Base-by-base conservation (phyloP, 2,113 vertebrate species). In the Pheucticus melanocephalus region DNA sequence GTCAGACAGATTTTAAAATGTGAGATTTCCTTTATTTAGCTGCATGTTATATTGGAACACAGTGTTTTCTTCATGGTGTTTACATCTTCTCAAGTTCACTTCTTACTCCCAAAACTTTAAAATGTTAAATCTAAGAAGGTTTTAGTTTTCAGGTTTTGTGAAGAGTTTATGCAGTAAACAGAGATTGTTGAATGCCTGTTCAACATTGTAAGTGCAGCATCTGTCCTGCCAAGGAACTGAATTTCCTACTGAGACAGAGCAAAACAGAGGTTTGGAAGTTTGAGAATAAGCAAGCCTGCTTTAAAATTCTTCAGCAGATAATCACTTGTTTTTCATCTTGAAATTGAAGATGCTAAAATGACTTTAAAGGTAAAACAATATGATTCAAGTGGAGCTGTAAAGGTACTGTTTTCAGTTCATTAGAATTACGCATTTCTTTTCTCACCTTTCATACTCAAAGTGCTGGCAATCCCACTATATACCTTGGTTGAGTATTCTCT, bases 1-100 rank as follows among this genome's bases (percentile, higher is more conserved):
- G 54, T 87, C 84, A 92, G 75, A 80, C 42, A 92, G 20, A 87
- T 80, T 90, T 85, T 88, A 47, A 88, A 92, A 59, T 82, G 47
- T 59, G 47, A 87, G 5, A 11, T 85, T 57, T 73, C 63, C 40
- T 73, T 79, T 86, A 51, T 85, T 95, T 94, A 76, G 81, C 56
- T 91, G 48, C n/a, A 28, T 76, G n/a, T 72, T 75, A 15, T 42
- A 50, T 79, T 73, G 39, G 59, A 87, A 79, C 75, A 17, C 20
- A 35, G 0, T 77, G 28, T 92, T 82, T 91, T 77, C 82, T 71
- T 56, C 25, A 4, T 37, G 40, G 8, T 69, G 48, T 64, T 89
- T 61, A 79, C 48, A 12, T 72, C 65, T 89, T 79, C 50, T 64
- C 20, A 86, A 64, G 61, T 88, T 93, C 51, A 70, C 25, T 68